Evolutionary conservation across 2,113 vertebrate genomes (phyloP).

Genomic region (Podarcis raffonei): DNA sequence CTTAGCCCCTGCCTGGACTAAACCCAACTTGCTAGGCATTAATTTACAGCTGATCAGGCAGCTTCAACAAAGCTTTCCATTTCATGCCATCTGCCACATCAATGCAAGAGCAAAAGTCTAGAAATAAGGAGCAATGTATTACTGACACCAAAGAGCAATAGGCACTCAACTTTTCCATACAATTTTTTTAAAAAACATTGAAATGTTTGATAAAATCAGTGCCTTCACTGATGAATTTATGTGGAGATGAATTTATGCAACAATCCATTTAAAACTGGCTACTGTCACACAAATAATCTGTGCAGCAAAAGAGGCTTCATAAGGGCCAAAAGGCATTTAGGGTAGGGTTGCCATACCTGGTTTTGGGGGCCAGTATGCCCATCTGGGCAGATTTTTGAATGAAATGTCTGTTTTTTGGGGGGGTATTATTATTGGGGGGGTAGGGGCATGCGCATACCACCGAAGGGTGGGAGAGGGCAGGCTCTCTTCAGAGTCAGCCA

Average conservation of each 20-base stretch:
- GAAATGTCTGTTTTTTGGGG: no score
- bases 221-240: neutral
- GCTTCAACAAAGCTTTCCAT: neutral
- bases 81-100: constrained; percentile 6
- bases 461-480: no score
- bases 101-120: neutral
- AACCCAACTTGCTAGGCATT: neutral
- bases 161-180: neutral
- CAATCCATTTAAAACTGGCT: neutral
- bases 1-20: neutral
- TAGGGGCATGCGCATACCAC: no score
- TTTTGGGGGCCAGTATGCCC: no score
- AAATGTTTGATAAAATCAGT: neutral
- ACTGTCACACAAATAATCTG: neutral
- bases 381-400: no score
- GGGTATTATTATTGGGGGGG: no score
- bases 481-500: no score
- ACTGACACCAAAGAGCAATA: neutral
- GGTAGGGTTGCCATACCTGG: no score
- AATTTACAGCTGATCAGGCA: neutral
- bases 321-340: neutral
- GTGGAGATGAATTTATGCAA: neutral
- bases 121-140: neutral
- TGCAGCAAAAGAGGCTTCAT: neutral
- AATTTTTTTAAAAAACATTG: neutral